Evolutionary conservation across 2,113 vertebrate genomes (phyloP), one percentile per base, ranked within the genome.

Genomic region (Emydura subglobosa): DNA sequence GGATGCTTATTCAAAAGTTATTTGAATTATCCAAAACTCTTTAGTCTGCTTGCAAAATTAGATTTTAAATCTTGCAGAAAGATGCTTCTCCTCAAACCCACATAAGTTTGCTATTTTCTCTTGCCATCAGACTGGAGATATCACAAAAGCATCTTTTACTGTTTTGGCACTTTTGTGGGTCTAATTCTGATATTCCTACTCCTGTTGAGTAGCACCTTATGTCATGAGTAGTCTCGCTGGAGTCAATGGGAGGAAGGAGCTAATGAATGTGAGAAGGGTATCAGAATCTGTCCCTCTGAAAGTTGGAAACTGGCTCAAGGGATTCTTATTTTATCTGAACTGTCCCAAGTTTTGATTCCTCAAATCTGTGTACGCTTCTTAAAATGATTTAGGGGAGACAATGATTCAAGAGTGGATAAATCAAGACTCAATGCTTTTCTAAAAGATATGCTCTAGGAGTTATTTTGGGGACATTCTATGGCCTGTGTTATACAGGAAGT

Each of bases 71-170:
- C 50, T 42, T 39, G 14, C 25, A 47, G 74, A 42, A 31, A 0
- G 4, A 25, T 21, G 3, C 0, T 0, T 53, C 10, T 79, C 39
- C 50, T 85, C 14, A 42, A 72, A 22, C 4, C 0, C 2, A 2
- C 3, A 7, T 31, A 10, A 4, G 0, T 29, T 53, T 82, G 22
- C 29, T 74, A 2, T 54, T 0, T 7, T 65, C 31, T n/a, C 2
- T 1, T 2, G 65, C 3, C 59, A 82, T 78, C 29, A 29, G 54
- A 3, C 42, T 44, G 57, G 51, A 79, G 8, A 1, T 9, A 7
- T 68, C 90, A 34, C 24, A 12, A 34, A 65, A 39, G 5, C 1
- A 17, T 87, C 74, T 29, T 83, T 21, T 44, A 1, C 22, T 2
- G 3, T 39, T 87, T 85, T 19, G 17, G 22, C 0, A 5, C 22